Base-by-base conservation (phyloP, 2,888 invertebrate genomes). In the Hirtodrosophila confusa region DNA sequence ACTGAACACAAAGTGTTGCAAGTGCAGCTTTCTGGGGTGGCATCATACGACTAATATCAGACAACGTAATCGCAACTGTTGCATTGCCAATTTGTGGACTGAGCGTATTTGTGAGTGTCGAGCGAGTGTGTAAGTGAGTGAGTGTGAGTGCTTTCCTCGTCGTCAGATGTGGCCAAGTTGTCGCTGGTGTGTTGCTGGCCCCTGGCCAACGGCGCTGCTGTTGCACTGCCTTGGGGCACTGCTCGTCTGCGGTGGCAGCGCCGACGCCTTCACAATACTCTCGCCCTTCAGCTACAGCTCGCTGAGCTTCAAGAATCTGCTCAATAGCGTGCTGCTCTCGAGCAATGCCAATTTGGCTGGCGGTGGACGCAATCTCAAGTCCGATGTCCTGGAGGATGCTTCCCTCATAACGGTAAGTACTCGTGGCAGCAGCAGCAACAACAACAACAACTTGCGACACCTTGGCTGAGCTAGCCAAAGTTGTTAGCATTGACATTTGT, bases 311-410 rank as follows among this genome's bases (percentile, higher is more conserved):
- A 90, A 91, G 78, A 91, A 89, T 69, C 86, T 90, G 10, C 73
- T 90, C n/a, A 90, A 91, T 55, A 90, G 90, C 47, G 88, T 90
- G 5, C 64, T 90, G 4, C 76, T 90, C 10, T 90, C 91, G 5
- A 90, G 90, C 61, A 90, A 90, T 63, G 89, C 88, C 41, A 90
- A 90, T 60, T 68, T 90, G 64, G 88, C 90, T 41, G 90, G 90
- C 57, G 88, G 89, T 24, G 91, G 91, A n/a, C 79, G 90, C 27
- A 90, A 89, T 58, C 77, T 91, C 23, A 91, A 90, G 65, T 90
- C 90, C 1, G 89, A 91, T 70, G 88, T 91, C 35, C 88, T 91
- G 40, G 90, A 91, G 69, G 91, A 91, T 88, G 91, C 90, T 45
- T 88, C 90, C 3, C 79, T 91, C 68, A 90, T 90, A 80, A 91